Base-by-base conservation (phyloP, 1,140 invertebrate genomes). In the Gryon sp. region DNA sequence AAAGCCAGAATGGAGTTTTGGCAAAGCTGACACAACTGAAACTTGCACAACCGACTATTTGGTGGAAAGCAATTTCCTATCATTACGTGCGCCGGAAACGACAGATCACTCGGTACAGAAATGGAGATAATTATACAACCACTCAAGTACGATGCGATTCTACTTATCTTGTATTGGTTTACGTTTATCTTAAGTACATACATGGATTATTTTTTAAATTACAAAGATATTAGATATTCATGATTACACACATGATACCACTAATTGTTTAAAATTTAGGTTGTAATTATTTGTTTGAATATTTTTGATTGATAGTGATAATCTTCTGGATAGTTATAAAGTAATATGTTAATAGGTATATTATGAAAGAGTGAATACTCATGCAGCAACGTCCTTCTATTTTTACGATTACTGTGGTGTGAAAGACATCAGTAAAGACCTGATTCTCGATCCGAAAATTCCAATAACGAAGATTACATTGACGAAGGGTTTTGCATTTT, bases 21-120 rank as follows among this genome's bases (percentile, higher is more conserved):
- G 90, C 93, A 6, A 92, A 92, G 81, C 91, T 95, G 9, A 89
- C 92, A 43, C 90, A 92, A 43, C 92, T 96, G 90, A 90, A 92
- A 60, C 90, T 91, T 24, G 93, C 94, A 1, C 91, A 92, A 52
- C 95, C 95, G 0, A 92, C 95, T 55, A 93, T 96, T 14, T 96
- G 95, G 95, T 97, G 95, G 95, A 96, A 96, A 82, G 94, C 94
- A 9, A 91, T 95, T 36, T 96, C 94, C 80, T 96, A 96, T 86
- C 95, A 97, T 87, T 96, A 96, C 83, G 92, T 95, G 18, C 84
- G 95, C 32, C 90, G 94, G 62, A 95, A 95, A 80, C 88, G 94
- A 26, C 92, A 93, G 82, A 92, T 93, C 74, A 93, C 92, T 36
- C 90, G 94, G 41, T 96, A 96, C 82, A 90, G 94, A 40, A 95